Evolutionary conservation across 1,140 invertebrate genomes (phyloP), one percentile per base, ranked within the genome.

Genomic region (Zaprionus lachaisei): DNA sequence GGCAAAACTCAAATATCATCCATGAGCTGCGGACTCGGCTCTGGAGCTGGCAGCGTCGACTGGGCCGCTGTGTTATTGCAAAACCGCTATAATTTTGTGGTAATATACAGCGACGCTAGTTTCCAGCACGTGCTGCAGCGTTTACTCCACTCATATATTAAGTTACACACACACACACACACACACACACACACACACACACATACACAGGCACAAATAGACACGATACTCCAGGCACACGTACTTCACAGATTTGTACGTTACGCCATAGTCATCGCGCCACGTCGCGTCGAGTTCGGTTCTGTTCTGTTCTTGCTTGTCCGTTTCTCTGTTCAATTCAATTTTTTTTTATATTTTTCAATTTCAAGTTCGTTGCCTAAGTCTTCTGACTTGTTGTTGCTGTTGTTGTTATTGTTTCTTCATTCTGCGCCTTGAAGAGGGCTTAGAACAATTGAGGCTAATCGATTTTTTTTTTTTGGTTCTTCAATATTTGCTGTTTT

Each of bases 71-170:
- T 73, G 82, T 79, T 89, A 78, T 89, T 89, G 78, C 78, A 70
- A 90, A 90, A 89, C 85, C 85, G 85, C 85, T 89, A 90, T 89
- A 89, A 89, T 89, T 89, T 89, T 90, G 85, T 89, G 84, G 84
- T 89, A 89, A 89, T 89, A 89, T 89, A 89, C 81, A 89, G 81
- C 73, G 85, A 90, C 79, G 81, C 81, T 90, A 72, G 85, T 90
- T 90, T 90, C 85, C 79, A 89, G 85, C 85, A 89, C 85, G 85
- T 89, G 85, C 85, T 90, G 81, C 85, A 84, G 81, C 85, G 73
- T 90, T 89, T 89, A 89, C 85, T 64, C 78, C 56, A 83, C 85
- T 87, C 84, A 84, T 87, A 89, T 87, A 87, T 87, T 87, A 87
- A 81, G 78, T 77, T 77, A 62, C 74, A 57, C 57, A 62, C 67